Percentiles rank a stretch among this genome's conserved stretches.
Conservation (phyloP, 2,888 invertebrate genomes). For the Itoplectis maculator region DNA sequence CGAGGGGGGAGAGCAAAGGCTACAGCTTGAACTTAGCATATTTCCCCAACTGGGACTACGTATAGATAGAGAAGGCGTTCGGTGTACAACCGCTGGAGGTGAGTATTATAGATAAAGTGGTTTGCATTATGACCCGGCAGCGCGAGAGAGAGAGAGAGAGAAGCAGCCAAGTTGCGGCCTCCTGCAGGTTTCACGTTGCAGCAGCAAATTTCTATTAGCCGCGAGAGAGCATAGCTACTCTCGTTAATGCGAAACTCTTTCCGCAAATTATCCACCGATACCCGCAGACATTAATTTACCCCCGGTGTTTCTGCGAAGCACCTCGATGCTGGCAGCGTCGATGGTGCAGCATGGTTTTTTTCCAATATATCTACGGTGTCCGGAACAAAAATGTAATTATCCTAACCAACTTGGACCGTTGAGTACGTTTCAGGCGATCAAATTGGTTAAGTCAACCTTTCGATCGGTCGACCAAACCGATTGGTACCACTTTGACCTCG, state of each 20-base stretch:
- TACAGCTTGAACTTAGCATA: slow-evolving; percentile 54
- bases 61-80: not conserved
- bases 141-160: not conserved
- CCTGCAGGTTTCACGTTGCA: not conserved
- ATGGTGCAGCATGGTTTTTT: too few relatives aligned
- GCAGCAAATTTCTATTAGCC: slow-evolving; percentile 32
- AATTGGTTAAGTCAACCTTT: too few relatives aligned
- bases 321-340: too few relatives aligned
- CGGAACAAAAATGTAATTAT: too few relatives aligned
- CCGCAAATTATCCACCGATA: slow-evolving; percentile 1
- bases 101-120: slow-evolving; percentile 1
- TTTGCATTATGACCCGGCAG: not conserved
- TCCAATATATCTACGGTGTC: too few relatives aligned
- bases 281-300: not conserved
- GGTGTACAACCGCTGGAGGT: not conserved
- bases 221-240: not conserved
- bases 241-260: not conserved
- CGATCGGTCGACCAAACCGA: too few relatives aligned
- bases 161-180: not conserved
- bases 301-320: not conserved
- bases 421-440: too few relatives aligned
- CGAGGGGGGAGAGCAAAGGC: too few relatives aligned
- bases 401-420: too few relatives aligned
- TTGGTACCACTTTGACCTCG: too few relatives aligned
- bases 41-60: slow-evolving; percentile 32